Percentiles rank a stretch among this genome's conserved stretches.
phyloP scores from a whole-genome alignment of 2,797 vertebrate species.

The Cyclopterus lumpus region DNA sequence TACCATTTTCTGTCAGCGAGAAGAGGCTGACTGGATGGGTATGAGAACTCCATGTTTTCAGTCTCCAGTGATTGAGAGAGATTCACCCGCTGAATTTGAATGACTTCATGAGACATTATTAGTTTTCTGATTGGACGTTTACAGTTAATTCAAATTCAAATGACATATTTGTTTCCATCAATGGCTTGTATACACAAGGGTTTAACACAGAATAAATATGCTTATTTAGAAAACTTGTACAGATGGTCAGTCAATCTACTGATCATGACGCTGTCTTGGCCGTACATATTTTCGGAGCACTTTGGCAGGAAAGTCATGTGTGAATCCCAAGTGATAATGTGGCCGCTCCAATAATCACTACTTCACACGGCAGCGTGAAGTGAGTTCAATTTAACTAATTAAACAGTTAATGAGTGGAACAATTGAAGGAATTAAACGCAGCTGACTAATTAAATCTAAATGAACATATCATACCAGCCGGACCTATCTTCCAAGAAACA shows the following conservation, averaged over 20 bases:
- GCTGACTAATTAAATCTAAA: conserved; percentile 71
- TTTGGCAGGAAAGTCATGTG: conserved; percentile 35
- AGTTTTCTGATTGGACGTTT: conserved; percentile 33
- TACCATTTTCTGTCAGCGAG: conserved; percentile 63
- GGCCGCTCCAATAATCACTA: conserved; percentile 49
- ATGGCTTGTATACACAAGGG: background rate
- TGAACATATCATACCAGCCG: conserved; percentile 60
- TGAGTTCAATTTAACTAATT: conserved; percentile 72
- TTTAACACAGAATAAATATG: conserved; percentile 4
- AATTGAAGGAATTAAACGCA: conserved; percentile 71
- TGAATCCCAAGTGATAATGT: conserved; percentile 49
- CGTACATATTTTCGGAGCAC: conserved; percentile 21
- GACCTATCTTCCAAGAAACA: conserved; percentile 37
- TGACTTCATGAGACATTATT: conserved; percentile 26
- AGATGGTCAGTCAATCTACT: background rate
- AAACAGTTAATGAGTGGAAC: conserved; percentile 70
- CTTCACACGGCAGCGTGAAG: conserved; percentile 46
- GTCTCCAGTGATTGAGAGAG: conserved; percentile 33
- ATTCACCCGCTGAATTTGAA: conserved; percentile 46
- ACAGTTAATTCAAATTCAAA: conserved; percentile 39
- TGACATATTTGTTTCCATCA: conserved; percentile 22
- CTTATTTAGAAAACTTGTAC: background rate
- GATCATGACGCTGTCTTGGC: conserved; percentile 2
- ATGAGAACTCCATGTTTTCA: conserved; percentile 52
- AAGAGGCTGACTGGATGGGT: conserved; percentile 33